phyloP scores from a whole-genome alignment of 2,888 invertebrate species.

The Tridacna crocea region DNA sequence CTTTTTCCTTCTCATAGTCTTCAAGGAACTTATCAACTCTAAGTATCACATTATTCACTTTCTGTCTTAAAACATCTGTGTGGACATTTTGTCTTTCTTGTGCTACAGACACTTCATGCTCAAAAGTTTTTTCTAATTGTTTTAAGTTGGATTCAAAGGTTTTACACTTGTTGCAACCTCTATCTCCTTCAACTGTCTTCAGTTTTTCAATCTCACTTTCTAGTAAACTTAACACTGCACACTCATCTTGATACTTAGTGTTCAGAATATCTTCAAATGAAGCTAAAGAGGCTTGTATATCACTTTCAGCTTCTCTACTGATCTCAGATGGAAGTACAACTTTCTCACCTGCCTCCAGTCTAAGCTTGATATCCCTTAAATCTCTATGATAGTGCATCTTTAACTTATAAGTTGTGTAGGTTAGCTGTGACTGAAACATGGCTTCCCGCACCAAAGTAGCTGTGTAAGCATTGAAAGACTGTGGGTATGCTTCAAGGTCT shows the following conservation, averaged over 20 bases:
- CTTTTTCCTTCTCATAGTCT: constrained; percentile 72
- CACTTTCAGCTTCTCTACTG: constrained; percentile 72
- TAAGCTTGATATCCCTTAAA: constrained; percentile 70
- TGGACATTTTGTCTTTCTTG: constrained; percentile 77
- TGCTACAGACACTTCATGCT: constrained; percentile 72
- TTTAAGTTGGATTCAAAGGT: constrained; percentile 71
- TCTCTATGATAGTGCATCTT: constrained; percentile 75
- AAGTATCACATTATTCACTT: constrained; percentile 66
- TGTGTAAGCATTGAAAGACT: constrained; percentile 70
- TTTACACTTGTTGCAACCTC: constrained; percentile 58
- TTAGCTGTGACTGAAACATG: constrained; percentile 88
- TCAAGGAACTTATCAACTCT: constrained; percentile 74
- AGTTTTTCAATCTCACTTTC: constrained; percentile 72
- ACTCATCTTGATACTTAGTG: constrained; percentile 77
- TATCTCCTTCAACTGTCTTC: constrained; percentile 52
- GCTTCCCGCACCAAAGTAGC: constrained; percentile 90
- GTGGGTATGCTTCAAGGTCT: constrained; percentile 66
- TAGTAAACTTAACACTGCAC: constrained; percentile 74
- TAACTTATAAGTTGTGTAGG: constrained; percentile 77
- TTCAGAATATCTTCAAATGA: constrained; percentile 78
- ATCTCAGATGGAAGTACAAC: constrained; percentile 68
- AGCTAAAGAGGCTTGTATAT: constrained; percentile 70
- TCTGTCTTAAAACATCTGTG: constrained; percentile 75
- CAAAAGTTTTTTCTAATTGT: constrained; percentile 72
- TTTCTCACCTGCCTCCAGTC: constrained; percentile 68